Base-by-base conservation (phyloP, 2,888 invertebrate species). In the Ornithoptera priamus region DNA sequence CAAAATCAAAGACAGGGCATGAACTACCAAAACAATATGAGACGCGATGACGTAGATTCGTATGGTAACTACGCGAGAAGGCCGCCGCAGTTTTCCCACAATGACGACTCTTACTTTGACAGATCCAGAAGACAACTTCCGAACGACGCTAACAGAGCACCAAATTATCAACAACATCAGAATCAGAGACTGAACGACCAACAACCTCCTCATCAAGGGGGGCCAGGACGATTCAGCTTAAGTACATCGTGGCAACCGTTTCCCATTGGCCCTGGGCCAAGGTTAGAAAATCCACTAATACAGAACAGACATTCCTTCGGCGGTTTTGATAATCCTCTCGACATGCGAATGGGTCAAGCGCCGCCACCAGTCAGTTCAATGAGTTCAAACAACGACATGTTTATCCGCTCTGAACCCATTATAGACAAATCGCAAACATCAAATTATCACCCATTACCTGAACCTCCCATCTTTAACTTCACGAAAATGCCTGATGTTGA, bases 401-500 rank as follows among this genome's bases (percentile, higher is more conserved):
- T 95, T 77, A 94, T 94, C 73, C 94, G 95, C 74, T 94, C 94
- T 61, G 94, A 94, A 79, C 89, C 90, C 1, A 86, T 74, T 62
- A 69, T 71, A 7, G 74, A 71, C 17, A 73, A 75, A 30, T 72
- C 74, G 17, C 76, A 75, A 53, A 73, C 80, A 22, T 78, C 78
- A 56, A 65, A 73, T 69, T 75, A 75, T 71, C 78, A 75, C 61
- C 61, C 74, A 62, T 78, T 87, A 39, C 84, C 86, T 0, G 84
- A 84, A 74, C 92, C 89, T 46, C 91, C 90, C 0, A 75, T 82
- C 3, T 90, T 89, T 77, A 76, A 84, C 71, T 85, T 88, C 76
- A 78, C 87, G 73, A 80, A 86, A 77, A 71, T 79, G 1, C 75
- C 79, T 1, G 93, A 93, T 53, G 70, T 80, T 0, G 86, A 88